phyloP scores from a whole-genome alignment of 1,140 invertebrate genomes.

The Teleogryllus occipitalis region DNA sequence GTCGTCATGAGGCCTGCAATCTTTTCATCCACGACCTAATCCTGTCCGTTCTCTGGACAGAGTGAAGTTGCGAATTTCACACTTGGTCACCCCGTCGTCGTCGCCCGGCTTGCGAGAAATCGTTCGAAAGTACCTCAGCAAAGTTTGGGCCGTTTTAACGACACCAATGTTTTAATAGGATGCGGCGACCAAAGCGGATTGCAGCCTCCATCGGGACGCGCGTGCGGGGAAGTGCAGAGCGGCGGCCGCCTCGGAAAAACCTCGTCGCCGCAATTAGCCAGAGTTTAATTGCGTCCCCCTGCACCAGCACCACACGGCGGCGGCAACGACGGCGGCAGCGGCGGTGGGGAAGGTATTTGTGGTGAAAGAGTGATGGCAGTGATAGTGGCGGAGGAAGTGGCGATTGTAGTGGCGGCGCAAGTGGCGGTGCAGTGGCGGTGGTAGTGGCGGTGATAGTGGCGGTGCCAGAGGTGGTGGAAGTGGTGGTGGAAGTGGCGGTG shows the following conservation, averaged over 20 bases:
- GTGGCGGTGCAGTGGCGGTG: too few species aligned
- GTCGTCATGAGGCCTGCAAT: too few species aligned
- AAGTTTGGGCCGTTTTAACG: not conserved
- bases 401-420: too few species aligned
- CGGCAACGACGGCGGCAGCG: too few species aligned
- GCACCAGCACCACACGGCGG: not conserved
- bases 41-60: too few species aligned
- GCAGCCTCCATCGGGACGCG: not conserved
- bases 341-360: not conserved
- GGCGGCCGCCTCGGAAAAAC: not conserved
- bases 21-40: too few species aligned
- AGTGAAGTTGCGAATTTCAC: too few species aligned
- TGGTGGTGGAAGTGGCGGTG: too few species aligned
- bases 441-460: too few species aligned
- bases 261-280: not conserved
- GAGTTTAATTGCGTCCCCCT: not conserved
- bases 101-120: too few species aligned
- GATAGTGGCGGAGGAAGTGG: not conserved
- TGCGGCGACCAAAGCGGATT: not conserved
- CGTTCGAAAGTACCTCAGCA: not conserved
- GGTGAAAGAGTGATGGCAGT: not conserved
- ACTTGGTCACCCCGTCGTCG: too few species aligned
- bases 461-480: too few species aligned
- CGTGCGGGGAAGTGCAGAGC: not conserved
- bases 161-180: conserved; percentile 1